Evolutionary conservation across 2,113 vertebrate genomes (phyloP), one percentile per base, ranked within the genome.

Genomic region (Falcunculus frontatus): DNA sequence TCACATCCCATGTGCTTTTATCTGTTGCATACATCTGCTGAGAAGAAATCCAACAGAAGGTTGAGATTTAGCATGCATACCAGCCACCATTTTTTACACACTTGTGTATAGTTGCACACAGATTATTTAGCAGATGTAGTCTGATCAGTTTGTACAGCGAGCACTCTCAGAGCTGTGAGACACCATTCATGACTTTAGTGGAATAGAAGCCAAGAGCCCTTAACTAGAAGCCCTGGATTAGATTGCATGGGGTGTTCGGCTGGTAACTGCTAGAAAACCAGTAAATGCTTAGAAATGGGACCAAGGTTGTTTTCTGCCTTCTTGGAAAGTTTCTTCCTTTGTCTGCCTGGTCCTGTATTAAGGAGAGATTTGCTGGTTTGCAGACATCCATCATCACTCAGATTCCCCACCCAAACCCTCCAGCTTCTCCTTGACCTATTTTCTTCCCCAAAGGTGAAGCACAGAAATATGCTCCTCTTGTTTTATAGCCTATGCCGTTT

Each of bases 61-160:
- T 5, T 65, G 59, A 69, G 6, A 2, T 25, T 79, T 59, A 68
- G 32, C 29, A 15, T 33, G 16, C 6, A 42, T 67, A n/a, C 4
- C 0, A 4, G 20, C 10, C 37, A 76, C n/a, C 2, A 5, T 47
- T 62, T 81, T 88, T 77, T 46, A 70, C 64, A 64, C 32, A 17
- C 4, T 3, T 5, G 2, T 35, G 10, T 69, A 23, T 32, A 56
- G 26, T 52, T 84, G 12, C 4, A n/a, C 9, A 44, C 0, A 3
- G 52, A 53, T 60, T 95, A 44, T 88, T 90, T 68, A 80, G 30
- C 27, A 82, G 26, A 50, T 39, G 5, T 14, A 68, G 12, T 20
- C 33, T 47, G 20, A 33, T 27, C 27, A 29, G 20, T 42, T 95
- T 90, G 79, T 73, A 56, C 16, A 59, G 14, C 30, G 30, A 72